Evolutionary conservation across 2,888 invertebrate species (phyloP), one percentile per base, ranked within the genome.

Genomic region (Cantharis nigra): DNA sequence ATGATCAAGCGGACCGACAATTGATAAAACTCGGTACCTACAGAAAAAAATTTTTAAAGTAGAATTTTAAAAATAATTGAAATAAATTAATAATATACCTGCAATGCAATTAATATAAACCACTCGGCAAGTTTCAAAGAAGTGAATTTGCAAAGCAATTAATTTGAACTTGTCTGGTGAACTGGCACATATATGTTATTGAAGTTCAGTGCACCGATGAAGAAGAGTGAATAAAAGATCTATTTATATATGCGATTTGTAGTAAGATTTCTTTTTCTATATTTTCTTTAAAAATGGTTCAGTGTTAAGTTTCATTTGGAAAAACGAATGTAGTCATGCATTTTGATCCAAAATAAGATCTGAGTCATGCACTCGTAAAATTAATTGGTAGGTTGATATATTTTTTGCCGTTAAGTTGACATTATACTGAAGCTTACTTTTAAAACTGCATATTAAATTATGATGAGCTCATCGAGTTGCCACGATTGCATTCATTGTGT

Each of bases 121-220:
- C 70, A n/a, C 63, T 67, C 67, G 20, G 67, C 13, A 49, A 71
- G 71, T 71, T 71, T 71, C 71, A 62, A 62, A 71, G 62, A 23
- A 62, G 71, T 49, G 20, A 62, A 71, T 72, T 65, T 65, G 64
- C 20, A 64, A 20, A 73, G 33, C 63, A 74, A 71, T 71, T 71
- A 71, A 67, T 67, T 23, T 71, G 71, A 71, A 75, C 67, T 75
- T 71, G 75, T 71, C 70, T 75, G 63, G 71, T 49, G 49, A 49
- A 75, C 75, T 71, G 71, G 71, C 71, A 71, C 70, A 75, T 74
- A 26, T 67, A 67, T 23, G 65, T 67, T 65, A 76, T 76, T 76
- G 64, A 72, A 76, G 72, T 76, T 76, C 72, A 76, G 72, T 76
- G 76, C 72, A 76, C 72, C 63, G 69, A 13, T 20, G 64, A 71